A percentile compares a stretch with the other conserved stretches of the same genome.
Evolutionary conservation across 2,888 invertebrate genomes (phyloP).

Genomic region (Lymantria dispar): DNA sequence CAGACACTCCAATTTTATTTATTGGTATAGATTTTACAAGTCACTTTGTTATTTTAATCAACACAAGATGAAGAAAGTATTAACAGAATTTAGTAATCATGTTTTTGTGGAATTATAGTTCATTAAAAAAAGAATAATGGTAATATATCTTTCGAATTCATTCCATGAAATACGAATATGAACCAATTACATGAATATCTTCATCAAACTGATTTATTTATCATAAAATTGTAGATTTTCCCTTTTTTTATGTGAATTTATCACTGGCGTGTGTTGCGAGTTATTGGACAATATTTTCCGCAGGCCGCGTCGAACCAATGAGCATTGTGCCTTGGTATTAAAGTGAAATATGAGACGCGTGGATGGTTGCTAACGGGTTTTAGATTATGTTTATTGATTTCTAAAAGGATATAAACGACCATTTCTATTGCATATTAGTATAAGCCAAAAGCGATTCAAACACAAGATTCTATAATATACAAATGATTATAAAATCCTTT

Average conservation of each 20-base stretch:
- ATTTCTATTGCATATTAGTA: no score
- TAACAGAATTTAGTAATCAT: no score
- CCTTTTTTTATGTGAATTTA: conserved; percentile 11
- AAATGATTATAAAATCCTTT: no score
- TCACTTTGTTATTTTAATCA: no score
- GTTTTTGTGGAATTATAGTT: no score
- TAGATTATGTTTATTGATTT: neutral
- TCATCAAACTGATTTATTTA: conserved; percentile 22
- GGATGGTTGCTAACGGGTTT: neutral
- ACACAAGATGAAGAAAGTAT: no score
- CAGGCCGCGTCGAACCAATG: conserved; percentile 20
- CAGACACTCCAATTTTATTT: no score
- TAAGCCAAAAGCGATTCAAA: no score
- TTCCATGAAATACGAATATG: conserved; percentile 2
- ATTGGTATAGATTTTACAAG: no score
- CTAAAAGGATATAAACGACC: neutral
- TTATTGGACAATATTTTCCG: no score
- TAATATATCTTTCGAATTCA: neutral
- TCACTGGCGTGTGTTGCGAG: no score
- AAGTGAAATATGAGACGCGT: conserved; percentile 22
- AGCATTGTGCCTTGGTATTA: conserved; percentile 8
- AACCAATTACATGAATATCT: conserved; percentile 18
- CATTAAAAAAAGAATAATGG: neutral
- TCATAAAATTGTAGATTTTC: conserved; percentile 16
- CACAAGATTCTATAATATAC: no score